A percentile compares a stretch with the other conserved stretches of the same genome.
Evolutionary conservation across 1,140 invertebrate genomes (phyloP).

Genomic region (Zaprionus africanus): DNA sequence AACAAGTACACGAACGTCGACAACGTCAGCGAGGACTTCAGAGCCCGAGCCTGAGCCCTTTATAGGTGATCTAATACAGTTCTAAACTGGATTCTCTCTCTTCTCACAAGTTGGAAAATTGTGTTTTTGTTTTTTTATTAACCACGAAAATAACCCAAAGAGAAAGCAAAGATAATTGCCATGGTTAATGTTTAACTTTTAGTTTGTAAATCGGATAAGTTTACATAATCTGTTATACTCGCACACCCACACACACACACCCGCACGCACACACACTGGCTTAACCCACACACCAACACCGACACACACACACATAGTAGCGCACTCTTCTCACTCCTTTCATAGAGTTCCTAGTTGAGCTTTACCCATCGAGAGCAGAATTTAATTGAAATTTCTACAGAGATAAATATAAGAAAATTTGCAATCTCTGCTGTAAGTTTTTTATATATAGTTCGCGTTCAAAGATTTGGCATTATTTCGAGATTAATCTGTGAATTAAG

Average conservation of each 20-base stretch:
- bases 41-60: slow-evolving; percentile 60
- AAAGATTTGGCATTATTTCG: not conserved
- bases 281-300: slow-evolving; percentile 9
- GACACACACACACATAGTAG: slow-evolving; percentile 11
- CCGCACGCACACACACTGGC: not conserved
- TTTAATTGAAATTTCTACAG: too few relatives aligned
- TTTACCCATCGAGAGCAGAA: too few relatives aligned
- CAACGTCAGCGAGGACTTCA: not conserved
- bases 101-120: slow-evolving; percentile 16
- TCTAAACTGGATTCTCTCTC: slow-evolving; percentile 53
- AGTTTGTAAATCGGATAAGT: slow-evolving; percentile 22
- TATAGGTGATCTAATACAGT: slow-evolving; percentile 86
- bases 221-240: slow-evolving; percentile 4
- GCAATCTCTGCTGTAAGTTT: too few relatives aligned
- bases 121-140: slow-evolving; percentile 29
- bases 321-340: not conserved
- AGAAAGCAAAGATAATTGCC: slow-evolving; percentile 2
- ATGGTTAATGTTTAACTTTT: slow-evolving; percentile 23
- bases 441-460: too few relatives aligned
- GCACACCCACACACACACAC: slow-evolving; percentile 14
- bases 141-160: slow-evolving; percentile 14
- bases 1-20: not conserved
- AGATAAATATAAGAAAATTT: too few relatives aligned
- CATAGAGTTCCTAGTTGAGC: not conserved
- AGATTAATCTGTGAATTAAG: too few relatives aligned